Evolutionary conservation across 2,797 vertebrate species (phyloP).

Genomic region (Morus bassanus): DNA sequence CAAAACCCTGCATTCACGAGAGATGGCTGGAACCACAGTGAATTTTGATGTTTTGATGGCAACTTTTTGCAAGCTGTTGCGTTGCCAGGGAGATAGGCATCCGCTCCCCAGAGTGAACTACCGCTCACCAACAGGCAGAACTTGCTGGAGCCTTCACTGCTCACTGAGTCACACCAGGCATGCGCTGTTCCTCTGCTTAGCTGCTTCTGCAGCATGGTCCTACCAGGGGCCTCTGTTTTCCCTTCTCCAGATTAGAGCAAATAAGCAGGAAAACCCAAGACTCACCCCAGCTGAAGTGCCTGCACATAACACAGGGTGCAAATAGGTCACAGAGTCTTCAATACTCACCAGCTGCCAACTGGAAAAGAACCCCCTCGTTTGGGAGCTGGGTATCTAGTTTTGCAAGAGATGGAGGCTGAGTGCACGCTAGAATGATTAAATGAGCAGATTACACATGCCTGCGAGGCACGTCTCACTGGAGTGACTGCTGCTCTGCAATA

Average conservation of each 20-base stretch:
- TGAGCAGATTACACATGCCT: neutral
- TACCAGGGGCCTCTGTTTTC: neutral
- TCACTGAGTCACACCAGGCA: neutral
- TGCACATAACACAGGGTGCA: neutral
- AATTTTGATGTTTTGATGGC: neutral
- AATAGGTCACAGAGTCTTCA: neutral
- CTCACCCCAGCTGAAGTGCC: neutral
- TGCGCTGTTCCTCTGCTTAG: rapidly evolving
- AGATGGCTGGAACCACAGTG: rapidly evolving
- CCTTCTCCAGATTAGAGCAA: neutral
- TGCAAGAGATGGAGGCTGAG: neutral
- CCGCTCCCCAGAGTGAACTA: neutral
- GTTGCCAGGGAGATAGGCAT: neutral
- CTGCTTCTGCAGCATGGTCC: neutral
- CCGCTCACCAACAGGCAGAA: neutral
- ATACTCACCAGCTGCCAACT: neutral
- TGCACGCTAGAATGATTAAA: neutral
- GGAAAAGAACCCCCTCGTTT: neutral
- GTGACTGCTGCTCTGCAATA: neutral
- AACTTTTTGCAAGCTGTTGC: neutral
- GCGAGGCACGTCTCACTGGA: neutral
- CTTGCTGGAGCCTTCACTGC: neutral
- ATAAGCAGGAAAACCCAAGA: neutral
- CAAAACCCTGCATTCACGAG: neutral
- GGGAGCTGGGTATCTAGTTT: neutral